Evolutionary conservation across 2,888 invertebrate species (phyloP).

Genomic region (Athalia cordata): DNA sequence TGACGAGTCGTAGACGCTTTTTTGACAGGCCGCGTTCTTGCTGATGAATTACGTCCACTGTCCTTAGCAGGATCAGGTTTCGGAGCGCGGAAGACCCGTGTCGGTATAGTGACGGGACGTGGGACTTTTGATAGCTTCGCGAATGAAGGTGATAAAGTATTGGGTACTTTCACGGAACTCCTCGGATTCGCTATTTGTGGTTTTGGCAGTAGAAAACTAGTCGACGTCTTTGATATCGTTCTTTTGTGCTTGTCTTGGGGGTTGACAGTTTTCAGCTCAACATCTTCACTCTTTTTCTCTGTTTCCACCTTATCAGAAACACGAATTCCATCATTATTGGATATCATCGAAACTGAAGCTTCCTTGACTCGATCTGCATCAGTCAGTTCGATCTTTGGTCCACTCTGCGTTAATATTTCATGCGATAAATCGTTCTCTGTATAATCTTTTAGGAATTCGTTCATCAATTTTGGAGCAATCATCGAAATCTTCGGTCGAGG

Average conservation of each 20-base stretch:
- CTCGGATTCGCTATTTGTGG: not conserved
- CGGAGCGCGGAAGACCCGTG: not conserved
- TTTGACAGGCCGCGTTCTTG: not conserved
- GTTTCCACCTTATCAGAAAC: not conserved
- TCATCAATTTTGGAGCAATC: constrained; percentile 9
- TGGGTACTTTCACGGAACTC: not conserved
- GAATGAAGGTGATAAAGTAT: not conserved
- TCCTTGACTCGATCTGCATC: constrained; percentile 1
- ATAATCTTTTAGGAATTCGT: not conserved
- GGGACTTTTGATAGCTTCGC: not conserved
- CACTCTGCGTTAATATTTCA: too few relatives aligned
- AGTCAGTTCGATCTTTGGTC: too few relatives aligned
- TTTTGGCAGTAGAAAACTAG: not conserved
- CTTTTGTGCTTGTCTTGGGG: too few relatives aligned
- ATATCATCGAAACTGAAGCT: not conserved
- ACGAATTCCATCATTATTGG: not conserved
- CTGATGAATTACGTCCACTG: not conserved
- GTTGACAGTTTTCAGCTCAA: constrained; percentile 6
- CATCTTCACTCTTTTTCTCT: constrained; percentile 1
- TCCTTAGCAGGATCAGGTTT: constrained; percentile 3
- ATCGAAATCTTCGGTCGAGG: not conserved
- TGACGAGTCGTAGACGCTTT: not conserved
- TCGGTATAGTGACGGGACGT: not conserved
- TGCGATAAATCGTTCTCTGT: too few relatives aligned
- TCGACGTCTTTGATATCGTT: not conserved